Conservation (phyloP, 2,113 vertebrate genomes). For the Siniperca knerii region DNA sequence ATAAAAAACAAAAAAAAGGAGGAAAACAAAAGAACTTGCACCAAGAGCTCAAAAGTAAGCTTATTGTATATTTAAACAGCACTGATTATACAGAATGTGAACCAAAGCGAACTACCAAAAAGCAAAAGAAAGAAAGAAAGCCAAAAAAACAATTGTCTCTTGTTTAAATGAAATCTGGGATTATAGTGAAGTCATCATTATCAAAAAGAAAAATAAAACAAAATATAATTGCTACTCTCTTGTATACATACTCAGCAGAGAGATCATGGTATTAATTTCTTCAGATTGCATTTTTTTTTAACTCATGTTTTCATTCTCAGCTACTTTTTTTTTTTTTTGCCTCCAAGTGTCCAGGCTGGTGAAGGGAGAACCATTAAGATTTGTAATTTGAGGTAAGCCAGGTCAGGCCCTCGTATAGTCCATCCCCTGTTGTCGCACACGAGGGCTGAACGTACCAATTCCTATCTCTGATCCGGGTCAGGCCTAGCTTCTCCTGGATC, state of each 20-base stretch:
- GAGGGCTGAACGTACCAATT: slow-evolving; percentile 99
- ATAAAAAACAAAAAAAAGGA: slow-evolving; percentile 14
- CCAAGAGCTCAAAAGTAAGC: slow-evolving; percentile 65
- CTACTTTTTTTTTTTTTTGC: slow-evolving; percentile 56
- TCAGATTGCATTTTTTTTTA: slow-evolving; percentile 74
- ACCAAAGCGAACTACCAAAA: slow-evolving; percentile 72
- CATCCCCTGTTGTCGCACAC: slow-evolving; percentile 95
- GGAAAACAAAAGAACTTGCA: slow-evolving; percentile 45
- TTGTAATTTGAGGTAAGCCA: slow-evolving; percentile 99
- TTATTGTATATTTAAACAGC: slow-evolving; percentile 68
- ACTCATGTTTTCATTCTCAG: slow-evolving; percentile 61
- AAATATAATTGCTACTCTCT: slow-evolving; percentile 76
- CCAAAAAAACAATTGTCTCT: slow-evolving; percentile 53
- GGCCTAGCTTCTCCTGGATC: slow-evolving; percentile 99
- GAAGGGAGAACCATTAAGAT: slow-evolving; percentile 88
- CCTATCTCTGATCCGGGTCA: slow-evolving; percentile 97
- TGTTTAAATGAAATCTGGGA: slow-evolving; percentile 73
- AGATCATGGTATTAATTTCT: slow-evolving; percentile 84
- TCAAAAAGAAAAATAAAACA: slow-evolving; percentile 58
- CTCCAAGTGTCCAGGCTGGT: slow-evolving; percentile 74
- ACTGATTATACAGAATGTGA: slow-evolving; percentile 71
- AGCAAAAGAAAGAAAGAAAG: slow-evolving; percentile 54
- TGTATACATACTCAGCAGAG: slow-evolving; percentile 71
- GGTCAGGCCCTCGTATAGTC: slow-evolving; percentile 98
- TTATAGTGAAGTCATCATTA: slow-evolving; percentile 75